Conservation (phyloP, 2,888 invertebrate species). For the Morpho helenor region DNA sequence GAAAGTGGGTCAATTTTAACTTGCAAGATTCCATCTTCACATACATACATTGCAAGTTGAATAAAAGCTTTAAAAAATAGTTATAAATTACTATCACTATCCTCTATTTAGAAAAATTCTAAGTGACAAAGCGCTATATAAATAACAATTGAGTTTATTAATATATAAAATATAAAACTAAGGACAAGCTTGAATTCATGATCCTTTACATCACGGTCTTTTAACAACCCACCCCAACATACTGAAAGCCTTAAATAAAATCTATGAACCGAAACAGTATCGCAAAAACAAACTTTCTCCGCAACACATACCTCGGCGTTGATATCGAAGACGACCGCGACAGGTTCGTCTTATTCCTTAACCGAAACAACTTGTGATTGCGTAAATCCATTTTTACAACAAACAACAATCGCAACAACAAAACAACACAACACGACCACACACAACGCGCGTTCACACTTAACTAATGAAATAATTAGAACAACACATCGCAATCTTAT, state of each 20-base stretch:
- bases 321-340: constrained; percentile 61
- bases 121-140: too few relatives aligned
- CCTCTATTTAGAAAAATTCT: too few relatives aligned
- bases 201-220: too few relatives aligned
- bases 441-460: constrained; percentile 52
- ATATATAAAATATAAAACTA: too few relatives aligned
- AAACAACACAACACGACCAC: constrained; percentile 54
- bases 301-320: constrained; percentile 58
- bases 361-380: constrained; percentile 53
- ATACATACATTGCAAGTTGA: too few relatives aligned
- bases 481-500: constrained; percentile 64
- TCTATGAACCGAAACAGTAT: constrained; percentile 14
- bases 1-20: too few relatives aligned
- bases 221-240: background rate
- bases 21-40: too few relatives aligned
- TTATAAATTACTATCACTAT: too few relatives aligned
- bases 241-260: constrained; percentile 15
- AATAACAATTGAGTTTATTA: too few relatives aligned
- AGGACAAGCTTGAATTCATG: too few relatives aligned
- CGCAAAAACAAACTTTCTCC: constrained; percentile 22
- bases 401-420: constrained; percentile 23
- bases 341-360: constrained; percentile 50
- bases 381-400: constrained; percentile 61
- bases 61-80: too few relatives aligned
- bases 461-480: constrained; percentile 68